Evolutionary conservation across 2,888 invertebrate genomes (phyloP).

Genomic region (Andrena marginata): DNA sequence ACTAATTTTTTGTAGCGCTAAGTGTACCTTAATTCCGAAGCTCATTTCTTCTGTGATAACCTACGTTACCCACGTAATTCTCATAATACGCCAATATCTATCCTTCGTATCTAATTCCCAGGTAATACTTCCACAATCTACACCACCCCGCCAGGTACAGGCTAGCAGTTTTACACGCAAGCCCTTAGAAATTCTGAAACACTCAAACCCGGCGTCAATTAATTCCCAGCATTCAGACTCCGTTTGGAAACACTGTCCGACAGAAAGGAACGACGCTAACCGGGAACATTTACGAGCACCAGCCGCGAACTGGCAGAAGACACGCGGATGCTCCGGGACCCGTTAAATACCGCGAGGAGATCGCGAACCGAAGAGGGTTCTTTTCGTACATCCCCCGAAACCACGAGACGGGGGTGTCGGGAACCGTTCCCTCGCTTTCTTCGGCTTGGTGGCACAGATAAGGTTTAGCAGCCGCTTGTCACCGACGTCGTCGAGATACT

Average conservation of each 20-base stretch:
- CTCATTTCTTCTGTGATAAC: not conserved
- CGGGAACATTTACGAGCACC: conserved; percentile 45
- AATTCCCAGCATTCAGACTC: conserved; percentile 12
- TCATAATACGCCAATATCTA: conserved; percentile 12
- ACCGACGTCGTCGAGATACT: conserved; percentile 65
- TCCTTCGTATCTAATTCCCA: not conserved
- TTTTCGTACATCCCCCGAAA: conserved; percentile 30
- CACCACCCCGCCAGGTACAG: not conserved
- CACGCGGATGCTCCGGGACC: conserved; percentile 56
- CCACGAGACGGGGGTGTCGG: conserved; percentile 8
- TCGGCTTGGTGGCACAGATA: conserved; percentile 60
- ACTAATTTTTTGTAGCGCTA: not conserved
- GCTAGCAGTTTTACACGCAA: not conserved
- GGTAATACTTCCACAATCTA: not conserved
- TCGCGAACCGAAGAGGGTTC: conserved; percentile 64
- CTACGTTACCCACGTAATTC: not conserved
- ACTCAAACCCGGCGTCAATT: conserved; percentile 31
- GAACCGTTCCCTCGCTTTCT: conserved; percentile 37
- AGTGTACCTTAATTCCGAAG: not conserved
- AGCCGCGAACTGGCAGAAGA: conserved; percentile 54
- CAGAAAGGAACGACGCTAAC: conserved; percentile 26
- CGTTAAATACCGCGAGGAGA: conserved; percentile 68
- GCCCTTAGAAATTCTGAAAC: not conserved
- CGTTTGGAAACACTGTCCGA: conserved; percentile 1
- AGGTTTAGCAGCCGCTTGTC: conserved; percentile 65